These are phyloP conservation scores for Patiria miniata DNA, from an alignment of 35 echinoderm and acorn worm species.

Conservation along the genomic window DNA sequence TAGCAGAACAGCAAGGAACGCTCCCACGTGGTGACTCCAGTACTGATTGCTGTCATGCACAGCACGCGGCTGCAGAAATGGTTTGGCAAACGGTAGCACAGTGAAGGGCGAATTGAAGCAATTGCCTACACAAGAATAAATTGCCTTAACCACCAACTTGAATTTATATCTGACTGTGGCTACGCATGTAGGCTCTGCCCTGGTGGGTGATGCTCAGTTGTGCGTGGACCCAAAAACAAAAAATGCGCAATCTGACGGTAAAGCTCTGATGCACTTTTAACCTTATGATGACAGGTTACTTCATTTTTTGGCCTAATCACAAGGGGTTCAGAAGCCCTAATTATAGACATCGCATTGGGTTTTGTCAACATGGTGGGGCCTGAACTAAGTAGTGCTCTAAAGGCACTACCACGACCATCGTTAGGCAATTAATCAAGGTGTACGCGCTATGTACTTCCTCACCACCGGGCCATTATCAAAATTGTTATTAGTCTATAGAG, in stretches of 20 bases:
- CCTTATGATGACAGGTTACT: background rate
- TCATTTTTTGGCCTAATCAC: background rate
- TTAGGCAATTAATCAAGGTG: conserved; percentile 10
- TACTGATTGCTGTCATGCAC: background rate
- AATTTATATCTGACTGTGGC: background rate
- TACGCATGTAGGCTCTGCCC: background rate
- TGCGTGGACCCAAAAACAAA: background rate
- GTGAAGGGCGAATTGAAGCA: too few relatives aligned
- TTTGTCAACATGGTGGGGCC: conserved; percentile 6
- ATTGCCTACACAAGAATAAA: too few relatives aligned
- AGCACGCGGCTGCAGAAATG: background rate
- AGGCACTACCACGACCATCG: conserved; percentile 2
- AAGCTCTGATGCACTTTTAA: conserved; percentile 7
- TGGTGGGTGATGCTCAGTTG: background rate
- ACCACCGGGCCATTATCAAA: conserved; percentile 10
- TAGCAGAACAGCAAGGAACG: background rate
- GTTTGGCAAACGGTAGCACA: too few relatives aligned
- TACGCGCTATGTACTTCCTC: background rate
- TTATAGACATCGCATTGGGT: conserved; percentile 24
- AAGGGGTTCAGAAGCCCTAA: conserved; percentile 9
- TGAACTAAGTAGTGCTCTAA: background rate
- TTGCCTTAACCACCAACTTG: too few relatives aligned
- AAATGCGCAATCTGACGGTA: background rate
- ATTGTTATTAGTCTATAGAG: conserved; percentile 27
- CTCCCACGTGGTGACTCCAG: background rate